Conservation (phyloP, 2,888 invertebrate species). For the Pyrrhia umbra region DNA sequence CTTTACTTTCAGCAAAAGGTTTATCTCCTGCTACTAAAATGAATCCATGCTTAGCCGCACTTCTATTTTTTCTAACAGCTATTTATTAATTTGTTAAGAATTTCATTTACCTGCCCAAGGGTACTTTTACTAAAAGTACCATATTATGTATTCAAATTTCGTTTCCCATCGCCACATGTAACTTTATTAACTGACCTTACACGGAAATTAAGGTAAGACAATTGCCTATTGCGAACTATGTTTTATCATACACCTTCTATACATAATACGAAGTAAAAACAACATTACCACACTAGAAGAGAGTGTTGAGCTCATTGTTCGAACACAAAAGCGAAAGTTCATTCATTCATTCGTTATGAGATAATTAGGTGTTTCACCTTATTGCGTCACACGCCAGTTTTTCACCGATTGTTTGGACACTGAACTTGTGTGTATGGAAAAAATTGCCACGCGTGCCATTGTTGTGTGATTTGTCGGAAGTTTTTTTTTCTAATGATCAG, state of each 20-base stretch:
- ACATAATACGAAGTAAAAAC: constrained; percentile 80
- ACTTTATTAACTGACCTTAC: constrained; percentile 39
- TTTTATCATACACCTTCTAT: constrained; percentile 63
- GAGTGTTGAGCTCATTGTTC: constrained; percentile 84
- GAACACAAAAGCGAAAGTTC: constrained; percentile 89
- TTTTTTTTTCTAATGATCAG: constrained; percentile 55
- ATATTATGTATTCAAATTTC: neutral
- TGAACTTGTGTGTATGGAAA: constrained; percentile 74
- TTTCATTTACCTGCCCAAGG: too few species aligned
- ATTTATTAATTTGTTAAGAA: neutral
- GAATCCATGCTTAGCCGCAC: neutral
- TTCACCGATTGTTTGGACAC: constrained; percentile 83
- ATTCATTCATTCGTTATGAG: constrained; percentile 85
- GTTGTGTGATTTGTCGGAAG: constrained; percentile 76
- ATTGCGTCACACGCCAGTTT: constrained; percentile 85
- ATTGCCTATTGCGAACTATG: constrained; percentile 57
- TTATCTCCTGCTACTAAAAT: neutral
- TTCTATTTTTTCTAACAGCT: neutral
- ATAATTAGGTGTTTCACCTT: constrained; percentile 88
- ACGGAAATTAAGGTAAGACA: constrained; percentile 62
- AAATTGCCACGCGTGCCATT: constrained; percentile 62
- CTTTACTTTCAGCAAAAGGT: neutral
- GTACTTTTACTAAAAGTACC: neutral
- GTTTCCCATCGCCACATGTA: constrained; percentile 21
- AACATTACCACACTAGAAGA: constrained; percentile 81